These are phyloP conservation scores for Meloe dianella DNA, from an alignment of 2,888 invertebrate genomes.

Conservation along the genomic window DNA sequence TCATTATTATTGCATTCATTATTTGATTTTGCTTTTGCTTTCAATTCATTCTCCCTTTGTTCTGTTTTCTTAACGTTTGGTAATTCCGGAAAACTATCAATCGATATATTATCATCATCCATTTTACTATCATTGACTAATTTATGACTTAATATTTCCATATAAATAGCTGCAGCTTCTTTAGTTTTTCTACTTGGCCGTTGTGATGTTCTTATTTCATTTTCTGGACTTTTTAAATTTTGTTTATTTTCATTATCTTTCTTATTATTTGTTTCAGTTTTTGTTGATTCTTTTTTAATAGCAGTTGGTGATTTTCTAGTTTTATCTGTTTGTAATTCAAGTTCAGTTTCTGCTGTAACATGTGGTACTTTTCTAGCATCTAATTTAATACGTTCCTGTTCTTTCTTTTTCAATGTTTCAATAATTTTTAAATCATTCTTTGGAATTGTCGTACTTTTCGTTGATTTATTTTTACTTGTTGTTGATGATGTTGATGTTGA, in stretches of 20 bases:
- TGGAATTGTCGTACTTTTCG: slow-evolving; percentile 3
- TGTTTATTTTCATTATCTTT: slow-evolving; percentile 28
- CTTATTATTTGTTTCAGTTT: slow-evolving; percentile 30
- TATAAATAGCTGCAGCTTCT: slow-evolving; percentile 75
- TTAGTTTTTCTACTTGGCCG: slow-evolving; percentile 75
- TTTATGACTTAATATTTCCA: slow-evolving; percentile 76
- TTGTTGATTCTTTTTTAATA: slow-evolving; percentile 14
- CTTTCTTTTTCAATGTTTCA: slow-evolving; percentile 9
- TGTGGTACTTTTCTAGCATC: slow-evolving; percentile 8
- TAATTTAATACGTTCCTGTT: slow-evolving; percentile 12
- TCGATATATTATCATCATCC: slow-evolving; percentile 68
- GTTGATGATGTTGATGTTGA: not conserved
- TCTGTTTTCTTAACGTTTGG: slow-evolving; percentile 69
- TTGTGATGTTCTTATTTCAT: slow-evolving; percentile 28
- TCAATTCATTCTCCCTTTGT: slow-evolving; percentile 66
- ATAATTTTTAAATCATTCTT: slow-evolving; percentile 11
- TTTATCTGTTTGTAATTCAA: slow-evolving; percentile 16
- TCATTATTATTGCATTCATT: not conserved
- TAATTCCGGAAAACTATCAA: slow-evolving; percentile 72
- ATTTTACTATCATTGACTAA: slow-evolving; percentile 68
- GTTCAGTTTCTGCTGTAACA: slow-evolving; percentile 17
- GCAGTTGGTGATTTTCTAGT: slow-evolving; percentile 10
- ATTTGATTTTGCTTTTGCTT: slow-evolving; percentile 57
- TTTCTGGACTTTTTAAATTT: slow-evolving; percentile 12
- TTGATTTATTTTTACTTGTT: slow-evolving; percentile 13